Evolutionary conservation across 2,113 vertebrate species (phyloP).

Genomic region (Paradoxurus hermaphroditus): DNA sequence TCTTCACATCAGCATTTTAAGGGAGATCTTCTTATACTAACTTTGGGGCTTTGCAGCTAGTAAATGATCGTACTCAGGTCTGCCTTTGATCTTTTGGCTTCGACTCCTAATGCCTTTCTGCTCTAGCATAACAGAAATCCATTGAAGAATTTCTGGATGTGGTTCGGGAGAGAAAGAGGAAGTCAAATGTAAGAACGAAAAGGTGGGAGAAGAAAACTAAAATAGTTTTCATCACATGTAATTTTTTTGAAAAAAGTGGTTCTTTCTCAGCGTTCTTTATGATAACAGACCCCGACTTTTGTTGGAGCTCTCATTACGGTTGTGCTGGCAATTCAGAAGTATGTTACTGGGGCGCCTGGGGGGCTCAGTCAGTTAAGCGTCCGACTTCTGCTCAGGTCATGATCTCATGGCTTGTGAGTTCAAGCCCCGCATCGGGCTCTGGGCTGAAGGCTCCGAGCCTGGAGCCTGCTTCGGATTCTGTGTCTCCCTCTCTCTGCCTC

Average conservation of each 20-base stretch:
- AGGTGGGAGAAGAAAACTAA: neutral
- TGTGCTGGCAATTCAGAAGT: conserved; percentile 7
- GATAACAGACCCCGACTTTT: neutral
- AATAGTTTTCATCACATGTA: neutral
- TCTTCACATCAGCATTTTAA: neutral
- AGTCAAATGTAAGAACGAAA: neutral
- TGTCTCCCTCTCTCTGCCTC: too few relatives aligned
- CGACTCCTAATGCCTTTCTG: neutral
- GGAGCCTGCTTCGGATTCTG: too few relatives aligned
- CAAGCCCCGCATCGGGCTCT: too few relatives aligned
- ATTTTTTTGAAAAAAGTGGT: neutral
- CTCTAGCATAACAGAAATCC: neutral
- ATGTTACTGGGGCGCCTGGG: too few relatives aligned
- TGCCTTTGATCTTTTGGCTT: conserved; percentile 2
- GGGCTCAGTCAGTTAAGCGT: too few relatives aligned
- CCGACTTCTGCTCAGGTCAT: too few relatives aligned
- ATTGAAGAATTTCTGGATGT: neutral
- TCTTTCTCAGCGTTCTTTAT: conserved; percentile 17
- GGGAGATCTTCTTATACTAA: neutral
- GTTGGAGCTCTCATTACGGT: neutral
- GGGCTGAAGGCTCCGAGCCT: too few relatives aligned
- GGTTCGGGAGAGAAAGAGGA: conserved; percentile 6
- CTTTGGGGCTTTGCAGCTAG: neutral
- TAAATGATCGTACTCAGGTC: neutral
- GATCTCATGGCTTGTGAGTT: too few relatives aligned